A percentile compares a stretch with the other conserved stretches of the same genome.
These are phyloP conservation scores for Pogonognathellus flavescens DNA, from an alignment of 1,140 invertebrate species.

Conservation along the genomic window DNA sequence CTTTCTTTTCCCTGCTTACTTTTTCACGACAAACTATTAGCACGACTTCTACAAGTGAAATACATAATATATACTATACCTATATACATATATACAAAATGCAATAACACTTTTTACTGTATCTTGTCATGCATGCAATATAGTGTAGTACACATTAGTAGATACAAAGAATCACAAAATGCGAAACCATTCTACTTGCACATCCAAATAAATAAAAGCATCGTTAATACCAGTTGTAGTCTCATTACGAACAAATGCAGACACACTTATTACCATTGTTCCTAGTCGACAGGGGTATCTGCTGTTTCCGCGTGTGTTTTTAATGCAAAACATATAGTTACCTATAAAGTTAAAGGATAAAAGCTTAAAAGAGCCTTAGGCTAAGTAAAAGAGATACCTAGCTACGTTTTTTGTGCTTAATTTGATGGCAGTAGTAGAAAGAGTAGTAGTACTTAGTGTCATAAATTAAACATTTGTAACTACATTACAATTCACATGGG, in stretches of 20 bases:
- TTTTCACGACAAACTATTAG: no score
- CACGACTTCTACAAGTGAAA: no score
- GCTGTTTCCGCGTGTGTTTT: background rate
- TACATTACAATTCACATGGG: conserved; percentile 3
- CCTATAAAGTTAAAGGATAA: background rate
- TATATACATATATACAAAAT: no score
- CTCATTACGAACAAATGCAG: conserved; percentile 3
- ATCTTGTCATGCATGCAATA: background rate
- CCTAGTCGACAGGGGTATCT: background rate
- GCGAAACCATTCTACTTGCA: no score
- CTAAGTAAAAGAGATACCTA: no score
- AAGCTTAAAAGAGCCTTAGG: background rate
- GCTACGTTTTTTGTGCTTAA: background rate
- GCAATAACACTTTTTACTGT: conserved; percentile 3
- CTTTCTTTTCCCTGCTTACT: no score
- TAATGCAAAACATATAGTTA: background rate
- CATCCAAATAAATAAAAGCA: no score
- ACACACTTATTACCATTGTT: conserved; percentile 17
- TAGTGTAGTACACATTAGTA: background rate
- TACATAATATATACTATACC: no score
- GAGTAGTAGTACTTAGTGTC: background rate
- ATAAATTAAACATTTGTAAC: conserved; percentile 20
- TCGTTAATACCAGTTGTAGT: no score
- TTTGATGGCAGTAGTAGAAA: background rate
- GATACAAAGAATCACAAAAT: no score